Base-by-base conservation (phyloP, 2,888 invertebrate genomes). In the Apotomis betuletana region DNA sequence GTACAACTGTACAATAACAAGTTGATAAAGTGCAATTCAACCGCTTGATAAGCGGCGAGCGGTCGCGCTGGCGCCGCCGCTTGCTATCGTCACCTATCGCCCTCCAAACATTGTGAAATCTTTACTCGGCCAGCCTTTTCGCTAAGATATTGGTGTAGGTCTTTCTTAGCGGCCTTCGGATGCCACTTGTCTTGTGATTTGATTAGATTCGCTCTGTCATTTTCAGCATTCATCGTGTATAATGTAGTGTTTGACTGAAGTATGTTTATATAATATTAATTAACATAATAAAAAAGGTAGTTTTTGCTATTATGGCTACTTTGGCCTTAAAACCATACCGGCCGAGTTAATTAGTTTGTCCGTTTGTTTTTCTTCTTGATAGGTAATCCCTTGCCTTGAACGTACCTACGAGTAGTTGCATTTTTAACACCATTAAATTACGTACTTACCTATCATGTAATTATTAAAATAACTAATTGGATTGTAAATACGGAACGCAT, bases 11-110 rank as follows among this genome's bases (percentile, higher is more conserved):
- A 72, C 72, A 76, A 74, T 75, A 75, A 77, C 75, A 77, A 75
- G 75, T 75, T 73, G 76, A 78, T 77, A 76, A 70, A 75, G 74
- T 74, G 75, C 73, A 78, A 74, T 75, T 76, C 69, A 75, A 74
- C 70, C 67, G 64, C 55, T 55, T 69, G 76, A 75, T 75, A 75
- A 76, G 73, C 46, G 9, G 65, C 73, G 69, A 68, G 57, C 67
- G 41, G 41, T 4, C 41, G 49, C 67, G 67, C 10, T 69, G 70
- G 73, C 75, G 75, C 74, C 67, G 58, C 38, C 62, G 52, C 46
- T 55, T 51, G 72, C 51, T 44, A 13, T 46, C 59, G 52, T 65
- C 49, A 58, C 58, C 54, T 58, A 62, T 70, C 69, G 71, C 67
- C 68, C 69, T 61, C 57, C 67, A 65, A 54, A 60, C 52, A 52